These are phyloP conservation scores for Philotrypesis tridentata DNA, from an alignment of 1,140 invertebrate genomes.

Conservation along the genomic window DNA sequence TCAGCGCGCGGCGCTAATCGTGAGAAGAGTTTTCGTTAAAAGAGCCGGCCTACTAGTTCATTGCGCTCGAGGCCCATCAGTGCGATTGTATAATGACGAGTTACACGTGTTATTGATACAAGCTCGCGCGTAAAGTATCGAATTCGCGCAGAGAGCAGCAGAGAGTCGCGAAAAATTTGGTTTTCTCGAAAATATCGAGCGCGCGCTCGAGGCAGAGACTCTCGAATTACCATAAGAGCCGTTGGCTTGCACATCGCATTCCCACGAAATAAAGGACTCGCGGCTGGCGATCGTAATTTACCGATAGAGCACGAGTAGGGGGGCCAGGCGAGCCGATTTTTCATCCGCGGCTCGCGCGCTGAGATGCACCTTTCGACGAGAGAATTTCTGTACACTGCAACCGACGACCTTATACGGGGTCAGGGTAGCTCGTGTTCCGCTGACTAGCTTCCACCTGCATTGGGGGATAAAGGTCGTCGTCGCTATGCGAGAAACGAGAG, in stretches of 20 bases:
- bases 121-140: not conserved
- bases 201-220: not conserved
- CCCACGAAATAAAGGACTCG: constrained; percentile 22
- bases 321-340: constrained; percentile 11
- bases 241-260: not conserved
- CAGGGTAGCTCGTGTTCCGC: not conserved
- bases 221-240: not conserved
- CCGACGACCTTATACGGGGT: not conserved
- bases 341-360: not conserved
- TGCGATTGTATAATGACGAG: not conserved
- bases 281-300: constrained; percentile 16
- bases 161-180: no score
- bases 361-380: constrained; percentile 25
- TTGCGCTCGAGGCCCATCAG: no score
- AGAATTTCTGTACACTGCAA: not conserved
- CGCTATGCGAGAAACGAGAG: no score
- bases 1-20: no score
- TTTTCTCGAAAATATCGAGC: not conserved
- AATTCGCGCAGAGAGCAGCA: no score
- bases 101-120: not conserved
- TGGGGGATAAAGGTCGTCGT: not conserved
- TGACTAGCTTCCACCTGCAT: not conserved
- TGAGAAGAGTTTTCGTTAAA: not conserved
- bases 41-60: not conserved
- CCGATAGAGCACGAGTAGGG: constrained; percentile 24